A percentile compares a stretch with the other conserved stretches of the same genome.
These are phyloP conservation scores for Lepidocyrtoides sp. DNA, from an alignment of 2,888 invertebrate species.

Conservation along the genomic window DNA sequence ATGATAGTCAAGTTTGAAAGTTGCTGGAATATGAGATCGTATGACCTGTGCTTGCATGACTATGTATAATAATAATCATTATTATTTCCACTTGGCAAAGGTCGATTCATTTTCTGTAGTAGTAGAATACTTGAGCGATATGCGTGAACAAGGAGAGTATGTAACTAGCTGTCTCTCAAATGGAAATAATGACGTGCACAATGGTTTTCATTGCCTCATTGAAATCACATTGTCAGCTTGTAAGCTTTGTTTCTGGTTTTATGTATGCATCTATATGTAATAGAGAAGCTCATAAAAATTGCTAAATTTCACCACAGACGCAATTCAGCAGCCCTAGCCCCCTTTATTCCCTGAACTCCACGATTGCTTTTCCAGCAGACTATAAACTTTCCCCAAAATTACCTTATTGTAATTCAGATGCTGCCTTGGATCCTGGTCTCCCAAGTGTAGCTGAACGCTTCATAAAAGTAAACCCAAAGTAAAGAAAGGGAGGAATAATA, in stretches of 20 bases:
- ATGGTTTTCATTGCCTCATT: neutral
- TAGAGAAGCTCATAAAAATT: no score
- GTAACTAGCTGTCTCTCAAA: constrained; percentile 4
- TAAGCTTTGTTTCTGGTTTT: neutral
- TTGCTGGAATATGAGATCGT: neutral
- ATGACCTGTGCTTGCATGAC: constrained; percentile 20
- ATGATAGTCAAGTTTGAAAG: neutral
- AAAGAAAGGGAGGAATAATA: constrained; percentile 1
- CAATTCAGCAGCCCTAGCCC: no score
- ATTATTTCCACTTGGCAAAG: neutral
- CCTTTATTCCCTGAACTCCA: neutral
- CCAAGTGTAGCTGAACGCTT: neutral
- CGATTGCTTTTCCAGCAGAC: neutral
- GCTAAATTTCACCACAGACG: no score
- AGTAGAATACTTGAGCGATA: neutral
- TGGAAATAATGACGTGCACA: constrained; percentile 2
- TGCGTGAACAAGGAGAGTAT: neutral
- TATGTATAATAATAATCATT: neutral
- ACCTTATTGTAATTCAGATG: constrained; percentile 19
- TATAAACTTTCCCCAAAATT: neutral
- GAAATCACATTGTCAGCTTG: neutral
- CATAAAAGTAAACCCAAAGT: neutral
- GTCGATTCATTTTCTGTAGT: neutral
- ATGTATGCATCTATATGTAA: no score
- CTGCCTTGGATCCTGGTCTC: neutral